phyloP scores from a whole-genome alignment of 1,140 invertebrate genomes.

The Bombus vancouverensis region DNA sequence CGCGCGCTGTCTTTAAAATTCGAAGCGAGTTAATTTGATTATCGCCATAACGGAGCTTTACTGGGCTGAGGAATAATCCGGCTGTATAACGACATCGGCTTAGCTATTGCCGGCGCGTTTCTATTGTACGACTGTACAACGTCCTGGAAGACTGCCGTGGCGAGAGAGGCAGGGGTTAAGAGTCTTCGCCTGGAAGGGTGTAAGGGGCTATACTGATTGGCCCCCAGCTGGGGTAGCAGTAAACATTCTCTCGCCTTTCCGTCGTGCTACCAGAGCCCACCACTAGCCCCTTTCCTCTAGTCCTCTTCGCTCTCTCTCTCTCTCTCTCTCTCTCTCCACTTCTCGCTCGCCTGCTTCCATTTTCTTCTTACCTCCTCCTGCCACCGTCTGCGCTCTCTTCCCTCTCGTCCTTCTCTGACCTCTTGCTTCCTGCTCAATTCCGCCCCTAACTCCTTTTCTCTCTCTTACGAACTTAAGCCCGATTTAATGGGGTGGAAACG shows the following conservation, averaged over 20 bases:
- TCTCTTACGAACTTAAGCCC: constrained; percentile 78
- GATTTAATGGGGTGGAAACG: constrained; percentile 83
- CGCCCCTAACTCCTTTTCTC: constrained; percentile 17
- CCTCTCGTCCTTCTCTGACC: background rate
- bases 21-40: constrained; percentile 73
- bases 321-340: no score
- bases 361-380: background rate
- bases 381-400: background rate
- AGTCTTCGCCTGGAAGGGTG: constrained; percentile 32
- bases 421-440: constrained; percentile 36
- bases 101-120: constrained; percentile 63
- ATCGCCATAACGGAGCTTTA: constrained; percentile 58
- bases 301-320: no score
- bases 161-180: constrained; percentile 23
- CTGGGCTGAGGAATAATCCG: constrained; percentile 72
- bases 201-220: constrained; percentile 75
- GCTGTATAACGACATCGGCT: constrained; percentile 73
- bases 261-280: constrained; percentile 10
- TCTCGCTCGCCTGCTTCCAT: background rate
- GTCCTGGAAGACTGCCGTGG: background rate
- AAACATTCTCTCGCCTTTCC: constrained; percentile 76
- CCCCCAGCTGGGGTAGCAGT: constrained; percentile 79
- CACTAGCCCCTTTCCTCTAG: no score
- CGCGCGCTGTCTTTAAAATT: constrained; percentile 58
- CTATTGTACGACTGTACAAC: constrained; percentile 59